A percentile compares a stretch with the other conserved stretches of the same genome.
Evolutionary conservation across 2,797 vertebrate species (phyloP).

Genomic region (Sternotherus odoratus): DNA sequence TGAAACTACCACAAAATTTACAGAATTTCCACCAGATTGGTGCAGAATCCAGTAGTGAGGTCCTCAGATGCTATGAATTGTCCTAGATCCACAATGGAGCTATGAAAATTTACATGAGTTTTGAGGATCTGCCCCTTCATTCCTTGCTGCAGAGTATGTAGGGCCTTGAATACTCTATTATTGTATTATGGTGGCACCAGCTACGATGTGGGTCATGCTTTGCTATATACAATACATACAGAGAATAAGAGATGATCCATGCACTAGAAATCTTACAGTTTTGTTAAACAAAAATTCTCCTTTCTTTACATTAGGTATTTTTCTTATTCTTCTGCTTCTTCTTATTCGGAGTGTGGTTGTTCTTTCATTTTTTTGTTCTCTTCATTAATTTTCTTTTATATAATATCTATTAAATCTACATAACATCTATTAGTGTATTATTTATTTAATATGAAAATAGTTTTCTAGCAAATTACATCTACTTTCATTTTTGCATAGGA

Average conservation of each 20-base stretch:
- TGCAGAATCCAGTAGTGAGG: neutral
- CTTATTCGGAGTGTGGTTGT: neutral
- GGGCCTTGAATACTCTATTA: neutral
- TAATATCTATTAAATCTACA: neutral
- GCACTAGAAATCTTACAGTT: neutral
- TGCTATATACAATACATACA: neutral
- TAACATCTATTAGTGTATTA: neutral
- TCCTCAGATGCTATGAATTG: neutral
- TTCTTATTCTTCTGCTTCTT: neutral
- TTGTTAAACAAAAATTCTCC: neutral
- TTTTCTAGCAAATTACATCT: conserved; percentile 16
- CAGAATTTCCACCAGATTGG: neutral
- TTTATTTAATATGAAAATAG: neutral
- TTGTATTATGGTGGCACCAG: neutral
- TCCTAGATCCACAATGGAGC: neutral
- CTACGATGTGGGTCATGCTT: neutral
- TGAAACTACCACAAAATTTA: neutral
- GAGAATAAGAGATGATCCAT: neutral
- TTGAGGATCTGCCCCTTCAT: neutral
- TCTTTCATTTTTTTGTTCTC: conserved; percentile 16
- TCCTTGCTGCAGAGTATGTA: neutral
- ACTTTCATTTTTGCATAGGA: conserved; percentile 23
- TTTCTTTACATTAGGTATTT: conserved; percentile 13
- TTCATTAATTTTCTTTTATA: conserved; percentile 25
- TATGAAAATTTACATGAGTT: neutral